These are phyloP conservation scores for Coptodon bakossiorum DNA, from an alignment of 2,113 vertebrate genomes.

Conservation along the genomic window DNA sequence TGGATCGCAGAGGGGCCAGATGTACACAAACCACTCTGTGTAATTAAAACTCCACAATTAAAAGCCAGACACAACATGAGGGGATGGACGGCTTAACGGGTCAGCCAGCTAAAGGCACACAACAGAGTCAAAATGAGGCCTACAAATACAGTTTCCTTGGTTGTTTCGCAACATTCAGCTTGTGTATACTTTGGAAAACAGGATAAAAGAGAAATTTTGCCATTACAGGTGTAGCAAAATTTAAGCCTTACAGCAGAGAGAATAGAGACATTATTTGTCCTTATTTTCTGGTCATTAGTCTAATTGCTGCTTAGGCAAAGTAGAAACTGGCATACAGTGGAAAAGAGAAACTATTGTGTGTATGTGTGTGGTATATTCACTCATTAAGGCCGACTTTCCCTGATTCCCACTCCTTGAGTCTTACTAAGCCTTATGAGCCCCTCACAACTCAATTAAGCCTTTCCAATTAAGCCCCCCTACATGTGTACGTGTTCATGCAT, in stretches of 20 bases:
- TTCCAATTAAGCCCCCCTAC: slow-evolving; percentile 59
- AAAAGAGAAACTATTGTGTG: slow-evolving; percentile 9
- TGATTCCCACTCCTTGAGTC: slow-evolving; percentile 62
- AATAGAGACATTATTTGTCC: slow-evolving; percentile 16
- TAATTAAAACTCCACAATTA: slow-evolving; percentile 64
- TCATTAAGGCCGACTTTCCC: slow-evolving; percentile 65
- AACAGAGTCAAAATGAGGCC: neutral
- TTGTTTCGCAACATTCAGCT: neutral
- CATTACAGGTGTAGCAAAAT: neutral
- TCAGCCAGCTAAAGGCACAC: neutral
- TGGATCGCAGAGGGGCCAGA: slow-evolving; percentile 68
- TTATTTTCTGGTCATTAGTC: slow-evolving; percentile 57
- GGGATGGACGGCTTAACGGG: neutral
- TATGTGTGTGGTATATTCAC: slow-evolving; percentile 40
- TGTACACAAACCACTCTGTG: slow-evolving; percentile 63
- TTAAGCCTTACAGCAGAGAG: neutral
- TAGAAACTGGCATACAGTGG: slow-evolving; percentile 20
- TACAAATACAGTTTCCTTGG: neutral
- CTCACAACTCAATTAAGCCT: slow-evolving; percentile 71
- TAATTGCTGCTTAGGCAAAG: slow-evolving; percentile 52
- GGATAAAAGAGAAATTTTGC: neutral
- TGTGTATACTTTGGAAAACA: neutral
- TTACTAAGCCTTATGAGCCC: slow-evolving; percentile 67
- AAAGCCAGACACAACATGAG: slow-evolving; percentile 50
- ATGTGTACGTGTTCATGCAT: slow-evolving; percentile 14